Conservation (phyloP, 2,797 vertebrate species). For the Sebastes miniatus region DNA sequence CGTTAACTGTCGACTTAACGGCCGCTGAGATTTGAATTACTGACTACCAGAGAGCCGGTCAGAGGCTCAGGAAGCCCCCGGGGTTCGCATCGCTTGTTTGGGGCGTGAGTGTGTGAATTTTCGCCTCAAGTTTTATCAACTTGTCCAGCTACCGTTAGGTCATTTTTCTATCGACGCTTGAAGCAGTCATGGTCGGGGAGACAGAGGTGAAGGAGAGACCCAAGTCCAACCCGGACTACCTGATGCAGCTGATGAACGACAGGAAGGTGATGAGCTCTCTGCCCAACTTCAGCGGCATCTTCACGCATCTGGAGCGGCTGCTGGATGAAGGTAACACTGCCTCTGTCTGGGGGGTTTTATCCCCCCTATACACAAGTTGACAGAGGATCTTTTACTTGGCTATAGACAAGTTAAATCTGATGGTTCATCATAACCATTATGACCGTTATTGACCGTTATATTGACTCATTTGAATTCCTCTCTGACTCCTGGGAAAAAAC, state of each 20-base stretch:
- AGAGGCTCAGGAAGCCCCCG: constrained; percentile 46
- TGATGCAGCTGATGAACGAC: constrained; percentile 99
- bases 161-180: constrained; percentile 19
- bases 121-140: constrained; percentile 3
- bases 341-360: not conserved
- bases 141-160: not conserved
- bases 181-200: constrained; percentile 86
- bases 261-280: constrained; percentile 98
- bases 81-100: constrained; percentile 44
- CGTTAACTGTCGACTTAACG: constrained; percentile 19
- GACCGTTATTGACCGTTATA: too few relatives aligned
- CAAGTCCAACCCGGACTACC: constrained; percentile 96
- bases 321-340: constrained; percentile 83
- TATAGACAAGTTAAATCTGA: not conserved
- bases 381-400: not conserved
- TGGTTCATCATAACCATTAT: not conserved
- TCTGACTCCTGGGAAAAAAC: too few relatives aligned
- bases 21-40: constrained; percentile 41
- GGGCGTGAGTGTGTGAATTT: constrained; percentile 11
- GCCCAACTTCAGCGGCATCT: constrained; percentile 99
- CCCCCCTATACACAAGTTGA: too few relatives aligned
- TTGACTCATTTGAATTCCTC: too few relatives aligned
- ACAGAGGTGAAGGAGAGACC: constrained; percentile 98
- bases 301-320: constrained; percentile 87
- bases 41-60: constrained; percentile 28